Base-by-base conservation (phyloP, 2,797 vertebrate species). In the Philypnodon macrostomus region DNA sequence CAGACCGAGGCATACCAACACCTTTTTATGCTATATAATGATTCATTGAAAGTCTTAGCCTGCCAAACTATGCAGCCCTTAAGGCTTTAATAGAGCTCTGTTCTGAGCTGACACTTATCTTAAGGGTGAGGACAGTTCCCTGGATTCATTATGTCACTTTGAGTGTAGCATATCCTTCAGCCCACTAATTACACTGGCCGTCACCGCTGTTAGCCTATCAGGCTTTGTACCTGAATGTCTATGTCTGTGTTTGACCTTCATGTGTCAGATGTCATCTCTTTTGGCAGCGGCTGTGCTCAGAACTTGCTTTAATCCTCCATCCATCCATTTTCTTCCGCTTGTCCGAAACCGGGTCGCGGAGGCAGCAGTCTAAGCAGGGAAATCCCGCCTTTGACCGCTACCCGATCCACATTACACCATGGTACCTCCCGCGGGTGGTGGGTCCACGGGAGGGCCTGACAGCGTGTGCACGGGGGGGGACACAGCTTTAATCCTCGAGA, bases 101-200 rank as follows among this genome's bases (percentile, higher is more conserved):
- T 63, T 79, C 62, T 60, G 67, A 71, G 63, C 55, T 63, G 80
- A 82, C 73, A 74, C 60, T 79, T 70, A 74, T 77, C 72, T 76
- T 62, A 58, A 42, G 53, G 59, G 46, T 62, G 67, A 77, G 38
- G 55, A 69, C 67, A 60, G 59, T 69, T 73, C 65, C 58, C 53
- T 58, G 64, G 66, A 75, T 75, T 75, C 73, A 81, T 77, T 72
- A 55, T 70, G 79, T 78, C 78, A 79, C 64, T 72, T 52, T 73
- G 64, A 75, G 60, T 65, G 39, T 17, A 62, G 53, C 63, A 60
- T 74, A 73, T 84, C 77, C 55, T 70, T 81, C 73, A 70, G 67
- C 13, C 5, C 69, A 63, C 73, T 81, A 79, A 85, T 86, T 85
- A 75, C 69, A 52, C 59, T 74, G 63, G 68, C 80, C 61, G 63